Conservation (phyloP, 2,888 invertebrate species). For the Cantharis rustica region DNA sequence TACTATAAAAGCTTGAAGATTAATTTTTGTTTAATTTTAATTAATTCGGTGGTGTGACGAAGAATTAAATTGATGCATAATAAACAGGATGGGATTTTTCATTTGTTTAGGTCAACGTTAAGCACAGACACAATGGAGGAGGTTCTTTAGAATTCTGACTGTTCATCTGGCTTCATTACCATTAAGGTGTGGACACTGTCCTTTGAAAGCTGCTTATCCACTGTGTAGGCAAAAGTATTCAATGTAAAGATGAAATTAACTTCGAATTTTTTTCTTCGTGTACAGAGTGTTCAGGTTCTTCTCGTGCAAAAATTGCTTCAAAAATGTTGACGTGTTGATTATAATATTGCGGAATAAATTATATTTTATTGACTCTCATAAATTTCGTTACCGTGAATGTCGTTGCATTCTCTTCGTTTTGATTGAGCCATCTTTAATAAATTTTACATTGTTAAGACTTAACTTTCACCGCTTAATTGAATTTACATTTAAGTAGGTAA, state of each 20-base stretch:
- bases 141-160: conserved; percentile 36
- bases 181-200: conserved; percentile 45
- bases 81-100: not conserved
- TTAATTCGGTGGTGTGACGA: not conserved
- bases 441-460: not conserved
- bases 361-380: not conserved
- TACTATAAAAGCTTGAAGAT: not conserved
- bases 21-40: not conserved
- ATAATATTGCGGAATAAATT: not conserved
- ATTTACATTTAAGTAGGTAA: not conserved
- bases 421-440: not conserved
- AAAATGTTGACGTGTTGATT: not conserved
- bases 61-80: not conserved
- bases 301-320: not conserved
- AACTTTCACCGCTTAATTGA: not conserved
- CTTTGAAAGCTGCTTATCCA: conserved; percentile 17
- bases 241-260: not conserved
- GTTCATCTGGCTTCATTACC: conserved; percentile 44
- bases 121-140: conserved; percentile 29
- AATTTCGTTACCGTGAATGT: not conserved
- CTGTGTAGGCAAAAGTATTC: not conserved
- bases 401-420: not conserved
- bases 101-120: not conserved
- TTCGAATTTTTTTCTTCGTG: not conserved
- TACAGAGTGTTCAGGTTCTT: not conserved